These are phyloP conservation scores for Peromyscus nudipes DNA, from an alignment of 2,797 vertebrate species.

Conservation along the genomic window DNA sequence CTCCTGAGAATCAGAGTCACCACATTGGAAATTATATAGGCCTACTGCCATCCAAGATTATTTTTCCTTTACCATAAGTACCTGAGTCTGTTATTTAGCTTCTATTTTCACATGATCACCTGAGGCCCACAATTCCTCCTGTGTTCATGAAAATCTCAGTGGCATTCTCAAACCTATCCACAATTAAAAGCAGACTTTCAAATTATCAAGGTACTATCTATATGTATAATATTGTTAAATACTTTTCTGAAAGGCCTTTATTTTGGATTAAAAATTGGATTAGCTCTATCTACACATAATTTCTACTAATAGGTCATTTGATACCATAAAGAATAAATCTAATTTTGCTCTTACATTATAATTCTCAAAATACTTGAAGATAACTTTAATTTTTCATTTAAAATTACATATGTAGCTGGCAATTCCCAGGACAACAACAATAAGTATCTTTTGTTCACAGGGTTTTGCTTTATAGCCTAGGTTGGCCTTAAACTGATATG, in stretches of 20 bases:
- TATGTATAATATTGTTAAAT: constrained; percentile 19
- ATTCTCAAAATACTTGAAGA: constrained; percentile 19
- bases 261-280: constrained; percentile 5
- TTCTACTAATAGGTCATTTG: constrained; percentile 7
- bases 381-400: not conserved
- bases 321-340: not conserved
- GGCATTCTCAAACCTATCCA: not conserved
- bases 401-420: not conserved
- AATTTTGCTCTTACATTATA: constrained; percentile 22
- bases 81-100: not conserved
- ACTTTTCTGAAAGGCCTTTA: constrained; percentile 28
- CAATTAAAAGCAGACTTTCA: constrained; percentile 46
- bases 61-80: not conserved
- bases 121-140: not conserved
- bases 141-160: not conserved
- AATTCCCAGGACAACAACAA: not conserved
- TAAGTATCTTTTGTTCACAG: not conserved
- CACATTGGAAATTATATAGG: not conserved
- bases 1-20: constrained; percentile 15
- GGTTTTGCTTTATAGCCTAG: not conserved
- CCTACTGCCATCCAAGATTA: not conserved
- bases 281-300: not conserved
- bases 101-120: not conserved
- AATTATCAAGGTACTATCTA: constrained; percentile 1
- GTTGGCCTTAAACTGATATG: not conserved